Percentiles rank a stretch among this genome's conserved stretches.
Evolutionary conservation across 2,113 vertebrate genomes (phyloP).

Genomic region (Ahaetulla prasina): DNA sequence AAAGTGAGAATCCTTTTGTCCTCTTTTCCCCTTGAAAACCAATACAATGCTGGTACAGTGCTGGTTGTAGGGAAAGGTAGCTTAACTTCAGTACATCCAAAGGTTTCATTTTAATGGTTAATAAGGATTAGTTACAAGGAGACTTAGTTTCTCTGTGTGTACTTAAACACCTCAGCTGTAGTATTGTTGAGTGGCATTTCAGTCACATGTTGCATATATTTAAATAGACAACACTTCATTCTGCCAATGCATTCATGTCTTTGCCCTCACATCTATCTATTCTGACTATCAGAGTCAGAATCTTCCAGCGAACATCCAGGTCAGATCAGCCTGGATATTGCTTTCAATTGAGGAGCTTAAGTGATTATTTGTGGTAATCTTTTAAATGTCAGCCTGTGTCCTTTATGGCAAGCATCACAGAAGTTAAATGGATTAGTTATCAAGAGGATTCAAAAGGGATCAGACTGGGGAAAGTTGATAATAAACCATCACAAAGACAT

Average conservation of each 20-base stretch:
- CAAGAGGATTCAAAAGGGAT: neutral
- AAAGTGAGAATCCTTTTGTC: neutral
- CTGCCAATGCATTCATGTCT: neutral
- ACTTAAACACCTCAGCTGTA: constrained; percentile 11
- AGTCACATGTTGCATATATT: neutral
- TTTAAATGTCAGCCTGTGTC: neutral
- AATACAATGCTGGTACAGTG: neutral
- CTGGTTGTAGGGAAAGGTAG: neutral
- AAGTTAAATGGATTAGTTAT: accelerated
- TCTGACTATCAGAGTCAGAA: constrained; percentile 3
- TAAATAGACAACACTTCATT: neutral
- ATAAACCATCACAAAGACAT: neutral
- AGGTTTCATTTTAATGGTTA: neutral
- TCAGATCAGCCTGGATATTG: neutral
- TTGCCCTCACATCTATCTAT: neutral
- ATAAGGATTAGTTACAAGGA: neutral
- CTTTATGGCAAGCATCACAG: neutral
- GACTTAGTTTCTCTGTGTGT: constrained; percentile 25
- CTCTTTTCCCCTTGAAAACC: neutral
- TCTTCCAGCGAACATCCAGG: neutral
- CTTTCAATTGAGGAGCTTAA: neutral
- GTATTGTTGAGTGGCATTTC: neutral
- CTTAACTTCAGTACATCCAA: neutral
- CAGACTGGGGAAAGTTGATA: neutral
- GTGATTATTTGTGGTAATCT: neutral